Percentiles rank a stretch among this genome's conserved stretches.
These are phyloP conservation scores for Drosophila chauvacae DNA, from an alignment of 1,140 invertebrate genomes.

Conservation along the genomic window DNA sequence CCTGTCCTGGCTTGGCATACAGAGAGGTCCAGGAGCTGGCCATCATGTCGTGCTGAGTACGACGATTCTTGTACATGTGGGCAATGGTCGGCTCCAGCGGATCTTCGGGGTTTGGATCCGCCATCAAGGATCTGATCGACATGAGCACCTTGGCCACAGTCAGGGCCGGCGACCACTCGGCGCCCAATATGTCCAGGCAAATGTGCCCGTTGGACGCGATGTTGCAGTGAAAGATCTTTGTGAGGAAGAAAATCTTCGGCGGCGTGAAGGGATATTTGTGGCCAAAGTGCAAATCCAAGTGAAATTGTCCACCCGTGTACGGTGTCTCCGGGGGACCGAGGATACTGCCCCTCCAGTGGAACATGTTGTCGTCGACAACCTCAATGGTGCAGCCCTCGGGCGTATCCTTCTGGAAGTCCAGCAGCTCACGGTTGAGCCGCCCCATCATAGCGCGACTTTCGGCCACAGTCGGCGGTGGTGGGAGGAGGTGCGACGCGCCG, in stretches of 20 bases:
- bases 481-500: neutral
- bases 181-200: constrained; percentile 91
- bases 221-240: constrained; percentile 93
- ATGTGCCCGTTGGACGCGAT: constrained; percentile 91
- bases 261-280: constrained; percentile 92
- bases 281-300: constrained; percentile 90
- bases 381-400: constrained; percentile 17
- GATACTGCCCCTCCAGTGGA: constrained; percentile 34
- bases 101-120: constrained; percentile 98
- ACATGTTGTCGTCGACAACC: constrained; percentile 1
- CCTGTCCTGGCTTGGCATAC: constrained; percentile 87
- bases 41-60: constrained; percentile 94
- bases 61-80: constrained; percentile 95
- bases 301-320: constrained; percentile 91
- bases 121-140: constrained; percentile 97
- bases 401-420: neutral
- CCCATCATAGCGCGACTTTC: no score
- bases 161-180: constrained; percentile 97
- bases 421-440: neutral
- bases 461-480: neutral
- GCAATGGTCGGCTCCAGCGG: constrained; percentile 97
- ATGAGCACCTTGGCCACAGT: constrained; percentile 98
- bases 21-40: constrained; percentile 96
- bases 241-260: constrained; percentile 91
- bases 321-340: constrained; percentile 90